phyloP scores from a whole-genome alignment of 2,113 vertebrate genomes.

The Ammodytes marinus region DNA sequence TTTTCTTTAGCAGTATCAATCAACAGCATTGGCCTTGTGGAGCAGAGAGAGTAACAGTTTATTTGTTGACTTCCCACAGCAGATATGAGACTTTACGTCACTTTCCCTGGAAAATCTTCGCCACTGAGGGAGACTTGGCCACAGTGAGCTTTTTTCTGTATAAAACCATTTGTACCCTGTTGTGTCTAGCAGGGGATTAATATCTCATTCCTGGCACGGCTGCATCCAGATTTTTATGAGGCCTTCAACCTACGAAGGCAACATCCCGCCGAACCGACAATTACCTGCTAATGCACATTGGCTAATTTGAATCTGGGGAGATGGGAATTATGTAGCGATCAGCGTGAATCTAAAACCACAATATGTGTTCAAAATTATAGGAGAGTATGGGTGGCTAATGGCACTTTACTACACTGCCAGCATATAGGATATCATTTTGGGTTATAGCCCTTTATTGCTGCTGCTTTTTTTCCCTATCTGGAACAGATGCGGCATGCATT shows the following conservation, averaged over 20 bases:
- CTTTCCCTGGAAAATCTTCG: conserved; percentile 46
- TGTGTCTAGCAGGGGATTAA: conserved; percentile 58
- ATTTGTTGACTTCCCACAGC: conserved; percentile 58
- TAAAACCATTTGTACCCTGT: conserved; percentile 39
- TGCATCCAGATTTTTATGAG: conserved; percentile 66
- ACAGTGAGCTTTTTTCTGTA: conserved; percentile 21
- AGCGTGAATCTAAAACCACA: conserved; percentile 47
- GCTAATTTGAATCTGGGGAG: conserved; percentile 66
- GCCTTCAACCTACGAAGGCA: conserved; percentile 54
- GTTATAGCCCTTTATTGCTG: conserved; percentile 23
- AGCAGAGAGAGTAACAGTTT: conserved; percentile 55
- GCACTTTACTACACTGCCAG: conserved; percentile 25
- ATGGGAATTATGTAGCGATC: conserved; percentile 54
- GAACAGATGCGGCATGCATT: conserved; percentile 27
- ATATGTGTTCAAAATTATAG: conserved; percentile 38
- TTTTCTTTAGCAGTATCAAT: conserved; percentile 33
- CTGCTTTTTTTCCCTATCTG: not conserved
- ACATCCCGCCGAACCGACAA: conserved; percentile 57
- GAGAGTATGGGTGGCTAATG: conserved; percentile 50
- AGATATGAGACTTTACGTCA: conserved; percentile 44
- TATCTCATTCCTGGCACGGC: conserved; percentile 58
- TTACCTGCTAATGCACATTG: conserved; percentile 68
- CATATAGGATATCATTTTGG: conserved; percentile 32
- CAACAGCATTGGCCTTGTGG: conserved; percentile 53
- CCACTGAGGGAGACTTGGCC: conserved; percentile 33